Evolutionary conservation across 2,888 invertebrate species (phyloP).

Genomic region (Chirona hameri): DNA sequence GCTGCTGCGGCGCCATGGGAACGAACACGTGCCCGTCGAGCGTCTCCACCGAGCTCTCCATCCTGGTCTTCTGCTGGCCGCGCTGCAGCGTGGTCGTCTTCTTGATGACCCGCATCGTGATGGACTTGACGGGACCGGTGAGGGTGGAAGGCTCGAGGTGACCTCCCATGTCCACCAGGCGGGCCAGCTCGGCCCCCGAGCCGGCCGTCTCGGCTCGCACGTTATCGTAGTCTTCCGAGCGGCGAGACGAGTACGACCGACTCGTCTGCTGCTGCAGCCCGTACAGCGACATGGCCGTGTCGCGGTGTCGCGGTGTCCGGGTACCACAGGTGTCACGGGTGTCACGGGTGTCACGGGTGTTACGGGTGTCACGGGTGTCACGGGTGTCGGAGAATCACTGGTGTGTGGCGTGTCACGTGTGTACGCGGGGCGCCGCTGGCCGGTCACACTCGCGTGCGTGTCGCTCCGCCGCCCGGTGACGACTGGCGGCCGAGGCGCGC

Average conservation of each 20-base stretch:
- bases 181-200: neutral
- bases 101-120: constrained; percentile 39
- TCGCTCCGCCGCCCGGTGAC: neutral
- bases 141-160: neutral
- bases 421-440: too few relatives aligned
- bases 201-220: neutral
- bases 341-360: neutral
- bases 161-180: neutral
- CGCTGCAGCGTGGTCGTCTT: constrained; percentile 40
- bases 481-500: neutral
- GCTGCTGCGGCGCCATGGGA: neutral
- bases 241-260: neutral
- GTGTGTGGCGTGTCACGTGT: neutral
- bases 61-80: constrained; percentile 36
- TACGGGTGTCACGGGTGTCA: neutral
- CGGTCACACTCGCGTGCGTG: neutral
- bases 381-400: neutral
- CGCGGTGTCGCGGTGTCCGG: neutral
- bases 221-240: neutral
- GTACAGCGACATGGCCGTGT: neutral
- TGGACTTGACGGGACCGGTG: constrained; percentile 38
- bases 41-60: neutral
- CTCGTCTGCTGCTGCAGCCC: neutral
- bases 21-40: neutral
- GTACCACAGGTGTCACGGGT: neutral